Evolutionary conservation across 1,140 invertebrate genomes (phyloP).

Genomic region (Platyscapa corneri): DNA sequence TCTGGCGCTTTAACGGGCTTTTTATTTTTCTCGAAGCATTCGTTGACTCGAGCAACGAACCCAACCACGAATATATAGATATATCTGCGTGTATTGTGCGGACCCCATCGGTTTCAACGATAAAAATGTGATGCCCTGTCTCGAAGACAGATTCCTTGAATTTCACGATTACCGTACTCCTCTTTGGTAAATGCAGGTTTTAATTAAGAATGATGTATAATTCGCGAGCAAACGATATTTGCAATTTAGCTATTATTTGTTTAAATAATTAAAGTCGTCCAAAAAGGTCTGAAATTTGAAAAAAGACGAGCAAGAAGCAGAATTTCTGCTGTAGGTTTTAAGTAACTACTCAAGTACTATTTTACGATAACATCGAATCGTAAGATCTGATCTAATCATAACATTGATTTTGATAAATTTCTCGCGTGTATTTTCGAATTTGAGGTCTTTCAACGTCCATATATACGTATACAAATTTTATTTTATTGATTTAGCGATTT

Average conservation of each 20-base stretch:
- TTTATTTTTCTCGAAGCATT: constrained; percentile 40
- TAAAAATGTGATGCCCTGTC: constrained; percentile 34
- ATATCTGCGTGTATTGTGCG: neutral
- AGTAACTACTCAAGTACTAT: neutral
- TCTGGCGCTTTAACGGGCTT: constrained; percentile 45
- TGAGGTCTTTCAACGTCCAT: neutral
- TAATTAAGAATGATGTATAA: neutral
- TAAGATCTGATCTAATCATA: neutral
- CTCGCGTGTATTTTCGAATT: neutral
- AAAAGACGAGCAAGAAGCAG: neutral
- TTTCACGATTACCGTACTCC: constrained; percentile 22
- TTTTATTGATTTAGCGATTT: neutral
- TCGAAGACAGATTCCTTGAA: constrained; percentile 29
- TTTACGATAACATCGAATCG: constrained; percentile 13
- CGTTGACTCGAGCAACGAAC: constrained; percentile 42
- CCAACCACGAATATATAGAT: constrained; percentile 18
- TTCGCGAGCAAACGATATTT: neutral
- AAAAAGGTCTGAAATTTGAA: neutral
- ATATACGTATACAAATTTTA: neutral
- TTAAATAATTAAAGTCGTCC: neutral
- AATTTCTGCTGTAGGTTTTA: neutral
- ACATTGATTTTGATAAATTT: constrained; percentile 8
- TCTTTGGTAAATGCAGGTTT: neutral
- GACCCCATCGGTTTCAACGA: constrained; percentile 8
- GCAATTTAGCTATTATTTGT: neutral